Percentiles rank a stretch among this genome's conserved stretches.
These are phyloP conservation scores for Gopherus flavomarginatus DNA, from an alignment of 2,113 vertebrate species.

Conservation along the genomic window DNA sequence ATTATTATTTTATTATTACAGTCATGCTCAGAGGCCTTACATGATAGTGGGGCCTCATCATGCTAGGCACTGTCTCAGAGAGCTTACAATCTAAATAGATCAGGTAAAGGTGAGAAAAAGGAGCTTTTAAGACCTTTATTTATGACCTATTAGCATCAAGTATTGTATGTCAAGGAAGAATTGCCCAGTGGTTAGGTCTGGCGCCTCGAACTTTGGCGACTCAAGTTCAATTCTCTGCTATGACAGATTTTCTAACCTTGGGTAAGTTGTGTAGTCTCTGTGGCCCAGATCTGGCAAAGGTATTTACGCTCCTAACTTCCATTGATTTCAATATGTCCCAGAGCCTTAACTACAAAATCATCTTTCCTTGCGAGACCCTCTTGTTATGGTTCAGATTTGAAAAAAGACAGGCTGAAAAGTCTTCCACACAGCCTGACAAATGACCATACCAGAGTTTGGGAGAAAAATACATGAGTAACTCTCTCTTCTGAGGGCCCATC, in stretches of 20 bases:
- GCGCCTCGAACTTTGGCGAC: background rate
- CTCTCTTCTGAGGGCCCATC: background rate
- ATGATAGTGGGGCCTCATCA: background rate
- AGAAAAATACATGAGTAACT: constrained; percentile 24
- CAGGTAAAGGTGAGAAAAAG: constrained; percentile 6
- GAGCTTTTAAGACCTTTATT: constrained; percentile 27
- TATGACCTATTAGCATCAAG: background rate
- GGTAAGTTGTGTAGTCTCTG: background rate
- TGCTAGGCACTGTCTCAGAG: background rate
- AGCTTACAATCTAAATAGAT: background rate
- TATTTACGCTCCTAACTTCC: background rate
- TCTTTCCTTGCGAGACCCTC: background rate
- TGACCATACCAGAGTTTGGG: background rate
- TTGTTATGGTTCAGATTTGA: background rate
- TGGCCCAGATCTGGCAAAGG: background rate
- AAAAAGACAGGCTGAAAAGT: background rate
- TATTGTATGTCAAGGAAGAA: constrained; percentile 27
- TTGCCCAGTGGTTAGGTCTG: background rate
- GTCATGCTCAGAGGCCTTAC: background rate
- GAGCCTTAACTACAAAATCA: background rate
- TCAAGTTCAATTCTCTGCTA: background rate
- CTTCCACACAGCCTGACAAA: background rate
- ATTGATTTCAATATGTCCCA: background rate
- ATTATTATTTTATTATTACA: background rate
- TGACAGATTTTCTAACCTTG: background rate